These are phyloP conservation scores for Nothobranchius furzeri DNA, from an alignment of 2,113 vertebrate genomes.

Conservation along the genomic window DNA sequence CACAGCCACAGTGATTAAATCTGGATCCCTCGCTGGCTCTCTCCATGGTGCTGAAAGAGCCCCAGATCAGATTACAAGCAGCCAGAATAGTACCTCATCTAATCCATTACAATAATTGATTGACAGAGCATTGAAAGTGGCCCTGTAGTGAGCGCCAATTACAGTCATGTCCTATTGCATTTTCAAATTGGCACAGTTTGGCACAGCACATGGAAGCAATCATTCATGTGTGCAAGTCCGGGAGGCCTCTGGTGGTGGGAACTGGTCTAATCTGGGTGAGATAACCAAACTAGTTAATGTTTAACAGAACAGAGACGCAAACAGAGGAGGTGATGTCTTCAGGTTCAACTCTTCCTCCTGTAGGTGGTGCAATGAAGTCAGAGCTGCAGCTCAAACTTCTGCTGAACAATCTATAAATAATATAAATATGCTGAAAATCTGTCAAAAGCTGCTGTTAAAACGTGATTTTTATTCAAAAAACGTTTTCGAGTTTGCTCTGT, in stretches of 20 bases:
- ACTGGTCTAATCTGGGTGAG: slow-evolving; percentile 42
- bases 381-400: slow-evolving; percentile 18
- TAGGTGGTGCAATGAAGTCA: slow-evolving; percentile 67
- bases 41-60: slow-evolving; percentile 93
- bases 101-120: slow-evolving; percentile 97
- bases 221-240: slow-evolving; percentile 42
- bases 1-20: slow-evolving; percentile 95
- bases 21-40: slow-evolving; percentile 92
- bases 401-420: no score
- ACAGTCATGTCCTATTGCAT: slow-evolving; percentile 78
- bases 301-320: slow-evolving; percentile 20
- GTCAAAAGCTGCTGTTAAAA: no score
- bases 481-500: no score
- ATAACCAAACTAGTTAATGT: slow-evolving; percentile 43
- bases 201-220: slow-evolving; percentile 43
- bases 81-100: slow-evolving; percentile 90
- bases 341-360: slow-evolving; percentile 52
- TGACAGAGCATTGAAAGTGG: slow-evolving; percentile 85
- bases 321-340: not conserved
- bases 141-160: slow-evolving; percentile 89
- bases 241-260: slow-evolving; percentile 30
- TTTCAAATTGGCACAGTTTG: slow-evolving; percentile 61
- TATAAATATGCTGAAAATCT: no score
- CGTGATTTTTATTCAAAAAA: no score
- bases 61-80: slow-evolving; percentile 93